Percentiles rank a stretch among this genome's conserved stretches.
Conservation (phyloP, 2,888 invertebrate genomes). For the Trachelus tabidus region DNA sequence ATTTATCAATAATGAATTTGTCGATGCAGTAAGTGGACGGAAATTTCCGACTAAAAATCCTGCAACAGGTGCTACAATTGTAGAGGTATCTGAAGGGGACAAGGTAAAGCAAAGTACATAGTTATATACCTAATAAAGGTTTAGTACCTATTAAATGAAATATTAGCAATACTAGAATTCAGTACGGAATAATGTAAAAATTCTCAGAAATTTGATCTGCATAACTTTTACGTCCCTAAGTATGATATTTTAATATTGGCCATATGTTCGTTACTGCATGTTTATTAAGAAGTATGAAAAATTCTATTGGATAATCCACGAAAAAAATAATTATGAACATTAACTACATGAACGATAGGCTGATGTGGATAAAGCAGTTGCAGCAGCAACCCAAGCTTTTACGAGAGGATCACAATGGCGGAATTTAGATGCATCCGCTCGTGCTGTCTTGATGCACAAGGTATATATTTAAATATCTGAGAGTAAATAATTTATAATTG, state of each 20-base stretch:
- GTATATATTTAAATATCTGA: constrained; percentile 40
- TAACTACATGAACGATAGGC: constrained; percentile 67
- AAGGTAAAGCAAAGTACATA: constrained; percentile 70
- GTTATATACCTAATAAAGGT: neutral
- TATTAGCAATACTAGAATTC: too few species aligned
- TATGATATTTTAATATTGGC: neutral
- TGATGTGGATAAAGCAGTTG: constrained; percentile 84
- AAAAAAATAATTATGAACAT: neutral
- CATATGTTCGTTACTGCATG: neutral
- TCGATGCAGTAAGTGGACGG: constrained; percentile 84
- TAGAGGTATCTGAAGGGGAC: constrained; percentile 84
- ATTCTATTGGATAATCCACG: neutral
- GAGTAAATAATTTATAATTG: neutral
- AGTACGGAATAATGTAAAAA: neutral
- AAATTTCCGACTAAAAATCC: constrained; percentile 90
- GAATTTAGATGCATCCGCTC: constrained; percentile 81
- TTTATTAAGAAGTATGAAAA: too few species aligned
- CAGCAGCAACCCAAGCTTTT: constrained; percentile 83
- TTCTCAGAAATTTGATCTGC: neutral
- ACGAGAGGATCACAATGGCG: constrained; percentile 81
- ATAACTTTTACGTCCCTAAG: neutral
- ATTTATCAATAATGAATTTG: constrained; percentile 86
- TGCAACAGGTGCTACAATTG: constrained; percentile 79
- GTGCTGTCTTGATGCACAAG: constrained; percentile 79
- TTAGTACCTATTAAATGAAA: neutral